These are phyloP conservation scores for Mionectes macconnelli DNA, from an alignment of 2,113 vertebrate genomes.

Conservation along the genomic window DNA sequence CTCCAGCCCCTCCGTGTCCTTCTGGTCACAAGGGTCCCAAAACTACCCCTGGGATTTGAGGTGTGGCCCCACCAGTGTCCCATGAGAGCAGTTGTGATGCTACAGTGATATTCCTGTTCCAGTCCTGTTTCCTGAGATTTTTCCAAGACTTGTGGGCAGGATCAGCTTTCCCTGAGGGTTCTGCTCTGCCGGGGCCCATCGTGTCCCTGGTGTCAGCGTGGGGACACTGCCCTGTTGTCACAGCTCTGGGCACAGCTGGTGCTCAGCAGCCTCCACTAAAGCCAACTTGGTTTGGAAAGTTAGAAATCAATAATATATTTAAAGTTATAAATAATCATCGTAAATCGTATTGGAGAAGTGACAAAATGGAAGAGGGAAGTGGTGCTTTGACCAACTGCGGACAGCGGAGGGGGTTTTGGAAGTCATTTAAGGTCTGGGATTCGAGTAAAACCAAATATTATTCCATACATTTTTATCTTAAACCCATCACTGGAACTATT, in stretches of 20 bases:
- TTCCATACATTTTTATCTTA: not conserved
- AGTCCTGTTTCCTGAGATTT: not conserved
- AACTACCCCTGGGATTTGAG: not conserved
- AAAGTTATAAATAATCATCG: not conserved
- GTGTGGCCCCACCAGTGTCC: not conserved
- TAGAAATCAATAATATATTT: not conserved
- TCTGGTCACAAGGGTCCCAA: not conserved
- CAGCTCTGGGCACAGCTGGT: not conserved
- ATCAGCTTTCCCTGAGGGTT: accelerated
- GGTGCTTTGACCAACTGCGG: not conserved
- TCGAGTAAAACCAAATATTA: not conserved
- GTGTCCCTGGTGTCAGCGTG: not conserved
- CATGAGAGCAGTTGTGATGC: not conserved
- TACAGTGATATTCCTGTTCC: not conserved
- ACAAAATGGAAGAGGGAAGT: not conserved
- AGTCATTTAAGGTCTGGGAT: not conserved
- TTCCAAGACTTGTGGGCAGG: not conserved
- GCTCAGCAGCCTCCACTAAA: not conserved
- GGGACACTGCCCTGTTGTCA: not conserved
- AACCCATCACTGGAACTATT: not conserved
- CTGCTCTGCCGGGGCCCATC: not conserved
- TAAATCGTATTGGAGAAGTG: accelerated
- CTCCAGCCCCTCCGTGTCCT: not conserved
- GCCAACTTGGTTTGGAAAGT: not conserved
- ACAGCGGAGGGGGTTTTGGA: accelerated